Base-by-base conservation (phyloP, 2,113 vertebrate genomes). In the Electrona antarctica region DNA sequence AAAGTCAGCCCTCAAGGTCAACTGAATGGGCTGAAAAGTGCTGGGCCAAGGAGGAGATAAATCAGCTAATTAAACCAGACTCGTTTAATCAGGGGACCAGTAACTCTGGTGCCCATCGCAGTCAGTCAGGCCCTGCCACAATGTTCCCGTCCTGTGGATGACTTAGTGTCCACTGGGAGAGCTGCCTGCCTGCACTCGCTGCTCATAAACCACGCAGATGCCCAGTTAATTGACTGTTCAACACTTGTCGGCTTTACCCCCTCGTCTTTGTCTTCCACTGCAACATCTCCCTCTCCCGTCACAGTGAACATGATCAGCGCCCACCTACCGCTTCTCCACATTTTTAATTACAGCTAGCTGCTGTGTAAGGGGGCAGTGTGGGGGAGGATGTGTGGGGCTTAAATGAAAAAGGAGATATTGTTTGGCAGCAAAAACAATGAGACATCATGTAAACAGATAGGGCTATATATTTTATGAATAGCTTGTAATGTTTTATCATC, bases 201-300 rank as follows among this genome's bases (percentile, higher is more conserved):
- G 93, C 94, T 96, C 95, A 94, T 98, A 97, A 99, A 98, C 95
- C 96, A 96, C 95, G 96, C 96, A 98, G 96, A 98, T 97, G 97
- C 95, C 95, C 95, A 95, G 96, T 97, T 99, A 97, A 99, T 96
- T 96, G 96, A 96, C 95, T 97, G 96, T 95, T 95, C 90, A 93
- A 94, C 93, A 93, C 94, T 95, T 93, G 84, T 95, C 92, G 88
- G 92, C 91, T 65, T 29, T 14, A 10, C 56, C 51, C 46, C 60
- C 64, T 76, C 8, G 28, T 28, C 61, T 28, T 14, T 28, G 14
- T 49, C 61, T 21, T 14, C 64, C 62, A 74, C 71, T 73, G 64
- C 57, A 54, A 21, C 69, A 71, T 83, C 81, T 73, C 81, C 68
- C 60, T 33, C 14, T 61, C 69, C 68, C 74, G 78, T 82, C 67